These are phyloP conservation scores for Diaperis boleti DNA, from an alignment of 2,888 invertebrate species.

Conservation along the genomic window DNA sequence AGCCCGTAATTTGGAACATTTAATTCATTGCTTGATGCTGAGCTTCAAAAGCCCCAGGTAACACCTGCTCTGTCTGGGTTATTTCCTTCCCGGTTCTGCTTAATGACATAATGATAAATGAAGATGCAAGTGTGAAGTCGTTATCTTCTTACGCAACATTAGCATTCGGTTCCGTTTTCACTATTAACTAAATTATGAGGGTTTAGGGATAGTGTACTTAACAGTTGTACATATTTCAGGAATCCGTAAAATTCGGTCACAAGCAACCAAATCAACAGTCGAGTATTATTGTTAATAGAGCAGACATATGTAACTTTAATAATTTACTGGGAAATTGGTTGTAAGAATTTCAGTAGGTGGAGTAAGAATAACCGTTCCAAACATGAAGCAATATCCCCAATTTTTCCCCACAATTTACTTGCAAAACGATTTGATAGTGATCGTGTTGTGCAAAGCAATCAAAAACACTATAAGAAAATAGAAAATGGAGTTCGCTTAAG, in stretches of 20 bases:
- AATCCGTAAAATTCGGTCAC: too few relatives aligned
- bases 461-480: constrained; percentile 32
- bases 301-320: too few relatives aligned
- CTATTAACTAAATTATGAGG: too few relatives aligned
- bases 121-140: constrained; percentile 17
- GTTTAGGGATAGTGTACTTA: too few relatives aligned
- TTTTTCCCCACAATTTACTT: too few relatives aligned
- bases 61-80: constrained; percentile 15
- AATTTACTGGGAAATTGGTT: too few relatives aligned
- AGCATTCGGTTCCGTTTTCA: neutral
- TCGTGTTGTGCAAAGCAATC: constrained; percentile 18
- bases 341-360: too few relatives aligned
- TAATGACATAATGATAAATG: constrained; percentile 27
- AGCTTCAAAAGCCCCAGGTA: constrained; percentile 3
- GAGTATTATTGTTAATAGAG: too few relatives aligned
- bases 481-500: constrained; percentile 36
- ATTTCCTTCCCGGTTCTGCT: constrained; percentile 2
- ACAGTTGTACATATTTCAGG: too few relatives aligned
- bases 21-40: constrained; percentile 18
- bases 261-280: too few relatives aligned
- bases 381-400: too few relatives aligned
- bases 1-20: constrained; percentile 15
- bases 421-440: constrained; percentile 1
- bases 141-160: neutral
- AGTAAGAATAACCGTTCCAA: too few relatives aligned